Base-by-base conservation (phyloP, 2,888 invertebrate species). In the Troides helena region DNA sequence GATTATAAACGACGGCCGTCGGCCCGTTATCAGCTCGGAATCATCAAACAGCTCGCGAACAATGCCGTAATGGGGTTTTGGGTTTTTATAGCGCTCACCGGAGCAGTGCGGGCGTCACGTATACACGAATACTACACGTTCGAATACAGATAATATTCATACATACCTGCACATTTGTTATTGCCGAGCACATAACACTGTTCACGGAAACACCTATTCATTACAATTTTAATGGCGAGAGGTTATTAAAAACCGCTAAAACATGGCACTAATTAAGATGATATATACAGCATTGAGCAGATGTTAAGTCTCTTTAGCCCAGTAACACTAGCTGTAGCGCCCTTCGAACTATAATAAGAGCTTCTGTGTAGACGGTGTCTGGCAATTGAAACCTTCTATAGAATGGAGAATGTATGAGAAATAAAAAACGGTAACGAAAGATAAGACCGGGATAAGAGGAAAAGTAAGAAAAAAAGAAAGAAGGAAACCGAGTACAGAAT, bases 1-100 rank as follows among this genome's bases (percentile, higher is more conserved):
- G 17, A 61, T 62, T 21, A 43, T 14, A 62, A 63, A 36, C 59
- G 23, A 4, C 65, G 12, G 46, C n/a, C 59, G 56, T 23, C 14
- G 46, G 62, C 36, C 63, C 59, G 62, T 21, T 63, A 67, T 67
- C 43, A 36, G 21, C 36, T 36, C 59, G 59, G 66, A 66, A 63
- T 70, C 70, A 69, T 61, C 62, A 43, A 23, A 46, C 43, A 30
- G 21, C 23, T 39, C 39, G 61, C n/a, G 56, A 67, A 70, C 66
- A 67, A 67, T 39, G 62, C 58, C 36, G 53, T 59, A 59, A 67
- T 63, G 59, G 60, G 66, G 50, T 70, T 63, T 70, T 43, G 66
- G 70, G 14, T 60, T 62, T 59, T 65, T 64, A 62, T 30, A 53
- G 25, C 62, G 53, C 62, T 36, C 46, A 62, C 23, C 57, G 50